Percentiles rank a stretch among this genome's conserved stretches.
These are phyloP conservation scores for Bactericera cockerelli DNA, from an alignment of 1,140 invertebrate genomes.

Conservation along the genomic window DNA sequence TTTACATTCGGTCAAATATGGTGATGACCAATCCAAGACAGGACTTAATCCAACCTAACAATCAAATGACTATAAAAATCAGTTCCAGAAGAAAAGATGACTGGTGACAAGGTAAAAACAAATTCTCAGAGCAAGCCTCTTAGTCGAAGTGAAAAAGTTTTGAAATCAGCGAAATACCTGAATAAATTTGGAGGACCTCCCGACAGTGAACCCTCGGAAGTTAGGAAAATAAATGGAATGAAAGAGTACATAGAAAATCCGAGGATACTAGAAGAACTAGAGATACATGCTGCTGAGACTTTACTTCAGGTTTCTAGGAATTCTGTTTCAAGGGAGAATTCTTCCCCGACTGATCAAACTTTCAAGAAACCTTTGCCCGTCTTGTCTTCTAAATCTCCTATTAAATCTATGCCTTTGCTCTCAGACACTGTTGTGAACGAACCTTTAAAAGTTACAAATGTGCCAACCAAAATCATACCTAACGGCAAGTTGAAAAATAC, in stretches of 20 bases:
- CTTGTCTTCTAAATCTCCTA: background rate
- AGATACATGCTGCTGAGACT: background rate
- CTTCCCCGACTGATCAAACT: background rate
- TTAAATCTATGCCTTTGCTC: conserved; percentile 1
- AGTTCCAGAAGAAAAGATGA: too few species aligned
- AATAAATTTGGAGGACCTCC: background rate
- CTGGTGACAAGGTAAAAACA: background rate
- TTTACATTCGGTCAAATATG: background rate
- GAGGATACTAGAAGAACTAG: background rate
- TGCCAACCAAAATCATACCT: background rate
- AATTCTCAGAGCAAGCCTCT: background rate
- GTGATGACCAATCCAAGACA: background rate
- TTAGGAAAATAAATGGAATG: background rate
- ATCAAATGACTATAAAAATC: too few species aligned
- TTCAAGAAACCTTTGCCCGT: conserved; percentile 5
- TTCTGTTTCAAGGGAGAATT: background rate
- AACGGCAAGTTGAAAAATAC: background rate
- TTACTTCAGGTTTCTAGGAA: background rate
- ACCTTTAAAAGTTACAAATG: background rate
- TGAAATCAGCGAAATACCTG: background rate
- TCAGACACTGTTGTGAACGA: background rate
- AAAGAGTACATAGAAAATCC: conserved; percentile 1
- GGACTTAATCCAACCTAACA: too few species aligned
- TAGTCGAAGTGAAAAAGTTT: conserved; percentile 7
- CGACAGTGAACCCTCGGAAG: background rate